Percentiles rank a stretch among this genome's conserved stretches.
Conservation (phyloP, 2,113 vertebrate genomes). For the Strix aluco region DNA sequence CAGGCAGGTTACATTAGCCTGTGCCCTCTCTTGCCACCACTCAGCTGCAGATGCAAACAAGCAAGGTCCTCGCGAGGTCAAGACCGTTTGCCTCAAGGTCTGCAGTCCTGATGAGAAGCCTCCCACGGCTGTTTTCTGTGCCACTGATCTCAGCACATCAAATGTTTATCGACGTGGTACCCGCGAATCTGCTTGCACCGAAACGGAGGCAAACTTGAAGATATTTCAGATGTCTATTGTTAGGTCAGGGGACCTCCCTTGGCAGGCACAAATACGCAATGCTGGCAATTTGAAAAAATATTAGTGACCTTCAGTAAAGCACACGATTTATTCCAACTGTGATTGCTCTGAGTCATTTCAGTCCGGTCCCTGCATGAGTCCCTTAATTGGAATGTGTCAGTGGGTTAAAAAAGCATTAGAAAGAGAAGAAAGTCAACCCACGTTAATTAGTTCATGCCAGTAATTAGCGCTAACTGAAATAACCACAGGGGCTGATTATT, state of each 20-base stretch:
- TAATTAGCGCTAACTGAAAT: slow-evolving; percentile 45
- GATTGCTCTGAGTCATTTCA: slow-evolving; percentile 5
- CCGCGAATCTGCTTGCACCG: accelerated
- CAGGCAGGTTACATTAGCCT: accelerated
- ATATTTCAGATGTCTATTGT: neutral
- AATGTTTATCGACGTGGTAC: accelerated
- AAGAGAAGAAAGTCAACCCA: neutral
- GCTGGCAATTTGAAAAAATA: neutral
- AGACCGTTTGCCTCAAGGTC: neutral
- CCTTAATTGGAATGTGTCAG: slow-evolving; percentile 34
- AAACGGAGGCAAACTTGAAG: neutral
- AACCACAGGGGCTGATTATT: slow-evolving; percentile 26
- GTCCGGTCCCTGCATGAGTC: neutral
- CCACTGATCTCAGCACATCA: neutral
- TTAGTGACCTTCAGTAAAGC: neutral
- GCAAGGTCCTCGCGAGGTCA: neutral
- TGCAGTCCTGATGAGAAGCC: neutral
- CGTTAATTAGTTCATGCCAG: slow-evolving; percentile 38
- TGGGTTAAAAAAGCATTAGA: neutral
- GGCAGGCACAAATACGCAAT: neutral
- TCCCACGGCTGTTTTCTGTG: neutral
- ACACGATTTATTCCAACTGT: neutral
- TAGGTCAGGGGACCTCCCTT: neutral
- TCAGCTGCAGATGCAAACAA: neutral
- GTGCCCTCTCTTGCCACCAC: accelerated